Evolutionary conservation across 2,888 invertebrate genomes (phyloP).

Genomic region (Rotaria sp.): DNA sequence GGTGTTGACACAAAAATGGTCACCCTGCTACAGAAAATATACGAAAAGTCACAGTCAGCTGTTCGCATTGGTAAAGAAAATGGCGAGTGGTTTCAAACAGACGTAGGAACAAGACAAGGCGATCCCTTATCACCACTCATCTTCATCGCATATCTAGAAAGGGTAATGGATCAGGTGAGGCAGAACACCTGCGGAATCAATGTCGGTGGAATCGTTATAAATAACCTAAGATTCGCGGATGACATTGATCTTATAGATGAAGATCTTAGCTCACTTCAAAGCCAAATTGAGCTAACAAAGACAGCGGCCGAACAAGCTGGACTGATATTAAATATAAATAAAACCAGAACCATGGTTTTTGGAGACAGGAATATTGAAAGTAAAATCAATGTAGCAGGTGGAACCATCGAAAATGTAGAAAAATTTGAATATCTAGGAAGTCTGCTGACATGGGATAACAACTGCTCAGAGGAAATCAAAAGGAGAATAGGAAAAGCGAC

Average conservation of each 20-base stretch:
- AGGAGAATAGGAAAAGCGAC: not conserved
- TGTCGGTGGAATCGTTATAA: not conserved
- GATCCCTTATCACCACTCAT: not conserved
- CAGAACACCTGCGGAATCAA: not conserved
- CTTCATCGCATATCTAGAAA: conserved; percentile 16
- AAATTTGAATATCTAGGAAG: not conserved
- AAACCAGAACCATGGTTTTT: too few species aligned
- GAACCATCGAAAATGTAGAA: not conserved
- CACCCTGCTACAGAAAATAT: not conserved
- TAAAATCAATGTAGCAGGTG: not conserved
- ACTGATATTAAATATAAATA: not conserved
- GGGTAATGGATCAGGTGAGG: conserved; percentile 1
- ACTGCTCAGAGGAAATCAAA: conserved; percentile 11
- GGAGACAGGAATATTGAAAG: not conserved
- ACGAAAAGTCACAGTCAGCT: not conserved
- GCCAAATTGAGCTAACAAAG: not conserved
- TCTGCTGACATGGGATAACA: too few species aligned
- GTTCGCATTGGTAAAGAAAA: not conserved
- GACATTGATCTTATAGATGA: not conserved
- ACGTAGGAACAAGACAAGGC: conserved; percentile 2
- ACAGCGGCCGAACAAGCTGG: not conserved
- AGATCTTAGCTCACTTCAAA: not conserved
- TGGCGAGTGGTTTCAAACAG: not conserved
- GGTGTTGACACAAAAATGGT: not conserved
- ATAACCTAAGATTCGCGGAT: not conserved